phyloP scores from a whole-genome alignment of 2,113 vertebrate genomes.

The Danionella cerebrum region DNA sequence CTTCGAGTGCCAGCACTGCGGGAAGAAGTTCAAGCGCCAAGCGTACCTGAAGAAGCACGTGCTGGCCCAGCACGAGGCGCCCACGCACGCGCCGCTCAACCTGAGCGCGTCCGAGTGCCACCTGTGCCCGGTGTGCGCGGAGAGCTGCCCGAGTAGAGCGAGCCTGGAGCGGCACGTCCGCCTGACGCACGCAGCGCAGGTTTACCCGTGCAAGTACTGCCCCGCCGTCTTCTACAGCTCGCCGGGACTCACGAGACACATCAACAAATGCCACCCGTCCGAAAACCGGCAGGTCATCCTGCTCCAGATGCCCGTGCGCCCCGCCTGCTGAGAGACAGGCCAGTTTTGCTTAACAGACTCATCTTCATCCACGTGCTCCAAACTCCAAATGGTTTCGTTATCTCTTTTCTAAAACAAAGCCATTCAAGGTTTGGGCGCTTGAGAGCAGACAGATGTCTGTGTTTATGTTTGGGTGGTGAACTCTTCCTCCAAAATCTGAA shows the following conservation, averaged over 20 bases:
- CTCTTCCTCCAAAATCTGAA: too few relatives aligned
- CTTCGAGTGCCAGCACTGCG: constrained; percentile 77
- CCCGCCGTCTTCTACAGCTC: constrained; percentile 89
- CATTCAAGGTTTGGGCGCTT: too few relatives aligned
- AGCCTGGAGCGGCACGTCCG: constrained; percentile 84
- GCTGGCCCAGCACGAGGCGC: constrained; percentile 59
- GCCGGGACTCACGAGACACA: constrained; percentile 86
- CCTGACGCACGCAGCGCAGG: constrained; percentile 79
- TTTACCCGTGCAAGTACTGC: constrained; percentile 88
- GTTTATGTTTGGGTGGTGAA: too few relatives aligned
- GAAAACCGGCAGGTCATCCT: constrained; percentile 90
- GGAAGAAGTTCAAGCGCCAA: constrained; percentile 81
- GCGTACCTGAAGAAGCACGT: constrained; percentile 82
- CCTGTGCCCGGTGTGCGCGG: constrained; percentile 81
- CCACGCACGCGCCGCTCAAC: constrained; percentile 54
- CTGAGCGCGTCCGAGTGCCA: constrained; percentile 63
- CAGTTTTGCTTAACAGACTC: constrained; percentile 41
- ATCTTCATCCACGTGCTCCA: too few relatives aligned
- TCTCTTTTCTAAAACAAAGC: too few relatives aligned
- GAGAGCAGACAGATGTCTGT: too few relatives aligned
- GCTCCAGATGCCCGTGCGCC: constrained; percentile 85
- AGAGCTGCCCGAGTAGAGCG: constrained; percentile 74
- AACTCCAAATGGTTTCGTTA: too few relatives aligned
- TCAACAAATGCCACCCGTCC: constrained; percentile 92
- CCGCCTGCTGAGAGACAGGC: constrained; percentile 78